Conservation (phyloP, 53 echinoderm and acorn worm species). For the Actinopyga echinites region DNA sequence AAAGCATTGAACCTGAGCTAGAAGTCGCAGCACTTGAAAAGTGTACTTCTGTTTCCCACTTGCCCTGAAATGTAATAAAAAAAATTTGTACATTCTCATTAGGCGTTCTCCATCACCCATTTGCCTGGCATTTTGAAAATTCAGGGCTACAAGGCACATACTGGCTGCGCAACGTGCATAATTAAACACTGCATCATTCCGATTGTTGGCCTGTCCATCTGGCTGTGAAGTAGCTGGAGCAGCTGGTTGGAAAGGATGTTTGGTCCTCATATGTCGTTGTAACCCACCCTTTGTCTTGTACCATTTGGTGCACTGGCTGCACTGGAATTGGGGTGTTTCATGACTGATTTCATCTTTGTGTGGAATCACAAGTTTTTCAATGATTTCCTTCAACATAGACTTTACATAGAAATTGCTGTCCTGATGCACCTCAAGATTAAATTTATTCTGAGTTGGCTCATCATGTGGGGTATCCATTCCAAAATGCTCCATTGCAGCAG, state of each 20-base stretch:
- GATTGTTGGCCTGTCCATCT: neutral
- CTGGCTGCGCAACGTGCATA: constrained; percentile 55
- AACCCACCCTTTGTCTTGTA: constrained; percentile 46
- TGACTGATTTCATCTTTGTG: constrained; percentile 35
- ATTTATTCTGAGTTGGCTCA: constrained; percentile 49
- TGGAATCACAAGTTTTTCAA: constrained; percentile 61
- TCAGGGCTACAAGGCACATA: constrained; percentile 58
- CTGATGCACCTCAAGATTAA: constrained; percentile 22
- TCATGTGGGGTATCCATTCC: constrained; percentile 25
- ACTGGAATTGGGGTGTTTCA: constrained; percentile 27
- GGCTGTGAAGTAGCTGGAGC: neutral
- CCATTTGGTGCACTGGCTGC: constrained; percentile 37
- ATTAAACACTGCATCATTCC: constrained; percentile 49
- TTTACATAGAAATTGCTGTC: constrained; percentile 43
- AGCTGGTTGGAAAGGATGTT: constrained; percentile 42
- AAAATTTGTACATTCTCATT: constrained; percentile 47
- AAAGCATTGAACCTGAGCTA: constrained; percentile 63
- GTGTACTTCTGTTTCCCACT: constrained; percentile 63
- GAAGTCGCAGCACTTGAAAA: constrained; percentile 56
- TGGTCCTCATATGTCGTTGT: constrained; percentile 52
- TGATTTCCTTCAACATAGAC: constrained; percentile 31
- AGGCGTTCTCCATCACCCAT: constrained; percentile 64
- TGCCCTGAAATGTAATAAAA: constrained; percentile 62
- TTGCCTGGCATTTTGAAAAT: constrained; percentile 64
- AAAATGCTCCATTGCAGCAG: constrained; percentile 67